These are phyloP conservation scores for Peromyscus eremicus DNA, from an alignment of 2,797 vertebrate species.

Conservation along the genomic window DNA sequence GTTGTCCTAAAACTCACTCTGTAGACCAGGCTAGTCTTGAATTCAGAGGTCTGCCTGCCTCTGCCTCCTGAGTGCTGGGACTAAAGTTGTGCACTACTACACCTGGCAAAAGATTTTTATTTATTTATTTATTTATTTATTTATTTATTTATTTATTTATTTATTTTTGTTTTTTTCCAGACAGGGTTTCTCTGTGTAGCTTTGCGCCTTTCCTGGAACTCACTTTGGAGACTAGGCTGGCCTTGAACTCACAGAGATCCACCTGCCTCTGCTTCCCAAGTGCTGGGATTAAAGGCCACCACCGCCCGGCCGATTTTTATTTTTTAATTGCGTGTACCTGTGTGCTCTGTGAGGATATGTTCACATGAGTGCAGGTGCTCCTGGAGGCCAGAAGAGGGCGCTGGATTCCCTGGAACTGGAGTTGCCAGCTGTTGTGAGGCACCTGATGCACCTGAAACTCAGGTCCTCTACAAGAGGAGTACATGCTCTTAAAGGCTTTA, in stretches of 20 bases:
- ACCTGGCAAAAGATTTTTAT: background rate
- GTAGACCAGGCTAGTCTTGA: background rate
- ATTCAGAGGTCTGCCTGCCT: background rate
- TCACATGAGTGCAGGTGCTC: background rate
- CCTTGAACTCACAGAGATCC: background rate
- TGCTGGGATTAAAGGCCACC: background rate
- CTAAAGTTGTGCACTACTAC: background rate
- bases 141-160: too few species aligned
- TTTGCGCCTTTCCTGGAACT: background rate
- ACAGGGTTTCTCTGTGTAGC: too few species aligned
- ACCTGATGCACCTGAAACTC: too few species aligned
- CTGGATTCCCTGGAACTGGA: background rate
- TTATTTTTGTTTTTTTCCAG: too few species aligned
- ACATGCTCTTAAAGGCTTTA: background rate
- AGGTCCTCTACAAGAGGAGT: background rate
- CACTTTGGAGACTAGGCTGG: background rate
- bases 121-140: too few species aligned
- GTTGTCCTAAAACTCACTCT: background rate
- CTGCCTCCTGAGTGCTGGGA: background rate
- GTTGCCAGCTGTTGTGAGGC: too few species aligned
- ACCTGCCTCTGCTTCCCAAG: background rate
- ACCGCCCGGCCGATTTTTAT: too few species aligned
- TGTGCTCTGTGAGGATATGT: background rate
- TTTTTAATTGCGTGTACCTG: background rate
- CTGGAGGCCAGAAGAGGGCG: background rate